Evolutionary conservation across 1,140 invertebrate species (phyloP).

Genomic region (Drosophila simulans): DNA sequence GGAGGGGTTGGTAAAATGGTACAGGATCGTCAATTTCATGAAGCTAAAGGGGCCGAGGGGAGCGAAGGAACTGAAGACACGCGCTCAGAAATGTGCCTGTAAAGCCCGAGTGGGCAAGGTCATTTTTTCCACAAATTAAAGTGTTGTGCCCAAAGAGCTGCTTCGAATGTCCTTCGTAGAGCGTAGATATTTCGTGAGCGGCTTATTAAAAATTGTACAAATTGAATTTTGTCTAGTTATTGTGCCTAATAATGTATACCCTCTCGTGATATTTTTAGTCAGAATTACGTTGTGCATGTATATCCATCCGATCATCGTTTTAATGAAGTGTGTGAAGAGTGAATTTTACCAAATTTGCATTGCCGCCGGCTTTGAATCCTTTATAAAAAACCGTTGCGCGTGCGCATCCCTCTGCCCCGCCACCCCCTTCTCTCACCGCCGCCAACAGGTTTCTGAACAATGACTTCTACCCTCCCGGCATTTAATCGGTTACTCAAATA

Average conservation of each 20-base stretch:
- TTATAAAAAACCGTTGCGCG: conserved; percentile 74
- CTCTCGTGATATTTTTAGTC: too few species aligned
- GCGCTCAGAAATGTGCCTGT: conserved; percentile 63
- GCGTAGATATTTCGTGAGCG: not conserved
- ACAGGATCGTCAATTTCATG: not conserved
- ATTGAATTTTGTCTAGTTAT: conserved; percentile 6
- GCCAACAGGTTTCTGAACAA: conserved; percentile 63
- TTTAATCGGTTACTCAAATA: conserved; percentile 80
- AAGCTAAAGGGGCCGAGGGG: not conserved
- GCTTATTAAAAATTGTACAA: not conserved
- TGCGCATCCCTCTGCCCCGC: conserved; percentile 22
- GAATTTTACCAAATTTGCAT: conserved; percentile 58
- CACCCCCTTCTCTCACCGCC: not conserved
- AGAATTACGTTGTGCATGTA: too few species aligned
- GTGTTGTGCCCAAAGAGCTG: not conserved
- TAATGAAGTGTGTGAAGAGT: conserved; percentile 5
- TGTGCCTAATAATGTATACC: not conserved
- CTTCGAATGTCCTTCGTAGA: not conserved
- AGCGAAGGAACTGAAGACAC: conserved; percentile 24
- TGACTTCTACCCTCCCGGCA: conserved; percentile 20
- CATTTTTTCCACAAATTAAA: conserved; percentile 57
- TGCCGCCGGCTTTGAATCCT: conserved; percentile 52
- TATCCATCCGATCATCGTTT: conserved; percentile 16
- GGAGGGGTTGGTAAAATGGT: not conserved
- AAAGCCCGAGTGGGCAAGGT: conserved; percentile 48